phyloP scores from a whole-genome alignment of 2,888 invertebrate genomes.

The Ophion slaviceki region DNA sequence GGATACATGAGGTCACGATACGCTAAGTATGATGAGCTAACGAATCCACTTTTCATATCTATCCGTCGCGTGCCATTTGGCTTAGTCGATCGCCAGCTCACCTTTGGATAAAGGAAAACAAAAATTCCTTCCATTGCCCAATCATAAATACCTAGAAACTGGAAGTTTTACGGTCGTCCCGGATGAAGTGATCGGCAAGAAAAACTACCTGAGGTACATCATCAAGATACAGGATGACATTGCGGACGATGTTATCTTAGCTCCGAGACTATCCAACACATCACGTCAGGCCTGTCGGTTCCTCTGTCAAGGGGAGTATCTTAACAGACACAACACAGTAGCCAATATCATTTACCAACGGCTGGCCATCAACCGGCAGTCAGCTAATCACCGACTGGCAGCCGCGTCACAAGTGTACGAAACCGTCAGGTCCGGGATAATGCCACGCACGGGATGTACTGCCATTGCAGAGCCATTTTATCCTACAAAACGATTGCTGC shows the following conservation, averaged over 20 bases:
- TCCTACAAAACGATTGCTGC: not conserved
- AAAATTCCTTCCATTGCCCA: no score
- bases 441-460: not conserved
- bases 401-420: not conserved
- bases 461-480: not conserved
- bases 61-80: constrained; percentile 4
- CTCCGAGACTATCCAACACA: not conserved
- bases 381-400: not conserved
- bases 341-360: no score
- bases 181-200: no score
- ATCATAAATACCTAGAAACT: no score
- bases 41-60: constrained; percentile 5
- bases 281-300: not conserved
- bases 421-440: not conserved
- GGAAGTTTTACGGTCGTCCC: no score
- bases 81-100: constrained; percentile 24
- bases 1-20: constrained; percentile 43
- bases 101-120: not conserved
- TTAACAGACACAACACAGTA: not conserved
- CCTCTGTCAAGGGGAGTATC: constrained; percentile 4
- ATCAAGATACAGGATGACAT: not conserved
- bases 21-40: constrained; percentile 31
- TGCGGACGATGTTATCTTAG: not conserved
- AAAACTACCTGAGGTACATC: constrained; percentile 3
- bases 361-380: not conserved